Evolutionary conservation across 2,113 vertebrate genomes (phyloP).

Genomic region (Phodopus roborovskii): DNA sequence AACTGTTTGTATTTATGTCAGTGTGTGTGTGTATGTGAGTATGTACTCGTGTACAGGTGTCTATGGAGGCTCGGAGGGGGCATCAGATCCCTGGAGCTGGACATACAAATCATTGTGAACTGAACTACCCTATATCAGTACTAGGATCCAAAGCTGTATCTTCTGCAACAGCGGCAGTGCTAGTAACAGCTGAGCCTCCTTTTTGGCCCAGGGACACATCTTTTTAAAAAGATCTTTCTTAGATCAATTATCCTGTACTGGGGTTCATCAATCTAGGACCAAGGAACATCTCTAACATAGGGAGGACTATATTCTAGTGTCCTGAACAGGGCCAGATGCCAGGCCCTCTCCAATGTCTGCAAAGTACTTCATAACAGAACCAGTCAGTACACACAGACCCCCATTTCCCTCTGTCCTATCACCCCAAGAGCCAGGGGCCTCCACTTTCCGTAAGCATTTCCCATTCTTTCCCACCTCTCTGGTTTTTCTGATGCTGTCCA

Average conservation of each 20-base stretch:
- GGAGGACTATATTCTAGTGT: neutral
- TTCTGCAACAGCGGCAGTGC: neutral
- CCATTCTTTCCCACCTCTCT: neutral
- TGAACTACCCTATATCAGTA: neutral
- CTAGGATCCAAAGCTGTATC: neutral
- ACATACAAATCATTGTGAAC: too few relatives aligned
- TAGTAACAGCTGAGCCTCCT: neutral
- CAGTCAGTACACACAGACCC: accelerated
- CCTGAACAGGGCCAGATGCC: neutral
- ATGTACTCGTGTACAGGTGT: neutral
- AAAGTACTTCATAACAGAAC: neutral
- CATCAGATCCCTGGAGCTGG: too few relatives aligned
- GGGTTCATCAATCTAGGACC: neutral
- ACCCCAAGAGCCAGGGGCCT: neutral
- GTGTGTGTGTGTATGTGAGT: neutral
- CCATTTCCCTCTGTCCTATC: neutral
- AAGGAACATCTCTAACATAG: neutral
- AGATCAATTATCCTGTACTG: neutral
- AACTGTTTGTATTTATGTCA: neutral
- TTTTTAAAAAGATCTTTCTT: slow-evolving; percentile 29
- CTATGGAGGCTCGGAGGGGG: neutral
- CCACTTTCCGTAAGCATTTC: neutral
- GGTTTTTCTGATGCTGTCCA: neutral
- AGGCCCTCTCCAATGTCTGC: neutral
- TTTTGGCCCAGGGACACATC: neutral